A percentile compares a stretch with the other conserved stretches of the same genome.
These are phyloP conservation scores for Mus pahari DNA, from an alignment of 2,113 vertebrate genomes.

Conservation along the genomic window DNA sequence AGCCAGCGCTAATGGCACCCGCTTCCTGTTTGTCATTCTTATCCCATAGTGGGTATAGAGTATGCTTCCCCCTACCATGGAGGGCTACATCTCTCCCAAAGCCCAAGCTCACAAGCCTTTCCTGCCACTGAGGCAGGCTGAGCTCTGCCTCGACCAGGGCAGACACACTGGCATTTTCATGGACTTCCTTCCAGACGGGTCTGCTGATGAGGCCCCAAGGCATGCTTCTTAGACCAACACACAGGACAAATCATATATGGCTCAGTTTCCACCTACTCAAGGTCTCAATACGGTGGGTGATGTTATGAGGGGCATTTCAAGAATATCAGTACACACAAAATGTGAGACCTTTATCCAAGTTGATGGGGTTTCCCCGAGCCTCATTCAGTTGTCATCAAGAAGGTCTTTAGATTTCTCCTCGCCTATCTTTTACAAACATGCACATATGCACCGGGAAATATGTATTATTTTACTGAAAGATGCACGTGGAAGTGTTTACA, in stretches of 20 bases:
- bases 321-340: not conserved
- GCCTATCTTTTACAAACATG: not conserved
- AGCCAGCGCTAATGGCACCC: not conserved
- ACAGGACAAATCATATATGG: not conserved
- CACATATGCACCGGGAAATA: not conserved
- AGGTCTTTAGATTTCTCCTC: not conserved
- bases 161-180: fast-evolving
- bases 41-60: too few relatives aligned
- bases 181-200: not conserved
- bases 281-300: too few relatives aligned
- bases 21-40: not conserved
- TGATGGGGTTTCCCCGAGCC: not conserved
- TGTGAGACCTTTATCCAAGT: not conserved
- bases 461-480: not conserved
- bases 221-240: not conserved
- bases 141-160: not conserved
- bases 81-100: not conserved
- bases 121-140: not conserved
- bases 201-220: fast-evolving
- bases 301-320: not conserved
- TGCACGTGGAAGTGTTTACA: not conserved
- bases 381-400: not conserved
- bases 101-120: too few relatives aligned
- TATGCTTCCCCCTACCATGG: not conserved
- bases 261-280: not conserved